Conservation (phyloP, 2,797 vertebrate genomes). For the Aplochiton taeniatus region DNA sequence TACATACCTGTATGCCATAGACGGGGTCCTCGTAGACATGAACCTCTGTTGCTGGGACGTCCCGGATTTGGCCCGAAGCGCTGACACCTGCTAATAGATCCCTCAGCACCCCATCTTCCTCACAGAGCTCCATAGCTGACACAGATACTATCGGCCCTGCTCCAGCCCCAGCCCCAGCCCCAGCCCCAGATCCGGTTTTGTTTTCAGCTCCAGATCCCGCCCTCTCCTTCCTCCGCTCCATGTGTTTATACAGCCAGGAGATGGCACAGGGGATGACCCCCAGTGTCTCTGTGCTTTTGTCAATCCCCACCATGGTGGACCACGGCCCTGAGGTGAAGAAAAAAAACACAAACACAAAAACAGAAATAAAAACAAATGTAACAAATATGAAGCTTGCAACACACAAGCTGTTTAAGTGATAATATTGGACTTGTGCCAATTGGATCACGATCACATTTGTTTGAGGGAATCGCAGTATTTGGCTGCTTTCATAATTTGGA, state of each 20-base stretch:
- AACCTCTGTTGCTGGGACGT: slow-evolving; percentile 87
- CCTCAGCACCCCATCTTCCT: slow-evolving; percentile 90
- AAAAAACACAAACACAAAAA: too few relatives aligned
- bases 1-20: slow-evolving; percentile 88
- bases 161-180: slow-evolving; percentile 82
- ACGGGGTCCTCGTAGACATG: slow-evolving; percentile 91
- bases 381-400: neutral
- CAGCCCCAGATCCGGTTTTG: slow-evolving; percentile 90
- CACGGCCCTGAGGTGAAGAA: slow-evolving; percentile 83
- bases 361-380: too few relatives aligned
- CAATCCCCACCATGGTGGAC: slow-evolving; percentile 94
- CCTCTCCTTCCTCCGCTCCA: slow-evolving; percentile 92
- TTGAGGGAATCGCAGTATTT: too few relatives aligned
- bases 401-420: neutral
- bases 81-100: slow-evolving; percentile 88
- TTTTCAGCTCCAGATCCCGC: slow-evolving; percentile 76
- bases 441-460: too few relatives aligned
- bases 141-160: slow-evolving; percentile 92
- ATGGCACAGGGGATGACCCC: slow-evolving; percentile 95
- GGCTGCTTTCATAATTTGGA: too few relatives aligned
- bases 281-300: slow-evolving; percentile 87
- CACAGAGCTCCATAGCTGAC: slow-evolving; percentile 94
- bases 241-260: slow-evolving; percentile 96
- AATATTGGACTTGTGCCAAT: neutral
- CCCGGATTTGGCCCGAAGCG: slow-evolving; percentile 82